phyloP scores from a whole-genome alignment of 2,113 vertebrate genomes.

The Oreocharis arfaki region DNA sequence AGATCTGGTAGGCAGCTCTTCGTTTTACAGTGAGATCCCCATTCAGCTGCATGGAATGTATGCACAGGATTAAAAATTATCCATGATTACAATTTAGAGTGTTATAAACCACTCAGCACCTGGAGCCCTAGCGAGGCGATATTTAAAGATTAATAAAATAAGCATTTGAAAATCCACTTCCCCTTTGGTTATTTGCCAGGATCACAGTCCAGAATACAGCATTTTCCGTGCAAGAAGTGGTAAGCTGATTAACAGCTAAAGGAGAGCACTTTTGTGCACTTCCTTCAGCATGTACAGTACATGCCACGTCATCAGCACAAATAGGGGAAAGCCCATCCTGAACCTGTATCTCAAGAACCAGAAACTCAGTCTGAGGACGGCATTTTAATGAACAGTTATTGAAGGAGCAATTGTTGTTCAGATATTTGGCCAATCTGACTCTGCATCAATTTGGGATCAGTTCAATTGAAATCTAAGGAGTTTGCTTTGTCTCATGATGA shows the following conservation, averaged over 20 bases:
- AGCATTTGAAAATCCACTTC: constrained; percentile 66
- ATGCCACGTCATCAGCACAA: not conserved
- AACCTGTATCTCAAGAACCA: not conserved
- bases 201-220: constrained; percentile 42
- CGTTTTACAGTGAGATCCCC: not conserved
- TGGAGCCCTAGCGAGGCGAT: not conserved
- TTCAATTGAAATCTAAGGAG: not conserved
- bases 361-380: not conserved
- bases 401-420: not conserved
- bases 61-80: constrained; percentile 60
- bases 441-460: not conserved
- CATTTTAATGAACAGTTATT: not conserved
- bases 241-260: constrained; percentile 58
- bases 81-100: constrained; percentile 57
- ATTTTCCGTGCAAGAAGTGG: constrained; percentile 4
- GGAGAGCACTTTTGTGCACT: not conserved
- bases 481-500: not conserved
- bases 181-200: constrained; percentile 53
- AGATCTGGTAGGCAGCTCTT: constrained; percentile 25
- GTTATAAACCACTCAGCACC: constrained; percentile 66
- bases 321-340: not conserved
- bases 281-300: not conserved
- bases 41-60: constrained; percentile 25
- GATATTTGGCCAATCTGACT: not conserved
- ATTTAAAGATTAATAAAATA: constrained; percentile 65